Conservation (phyloP, 2,888 invertebrate species). For the Brachyptera risi region DNA sequence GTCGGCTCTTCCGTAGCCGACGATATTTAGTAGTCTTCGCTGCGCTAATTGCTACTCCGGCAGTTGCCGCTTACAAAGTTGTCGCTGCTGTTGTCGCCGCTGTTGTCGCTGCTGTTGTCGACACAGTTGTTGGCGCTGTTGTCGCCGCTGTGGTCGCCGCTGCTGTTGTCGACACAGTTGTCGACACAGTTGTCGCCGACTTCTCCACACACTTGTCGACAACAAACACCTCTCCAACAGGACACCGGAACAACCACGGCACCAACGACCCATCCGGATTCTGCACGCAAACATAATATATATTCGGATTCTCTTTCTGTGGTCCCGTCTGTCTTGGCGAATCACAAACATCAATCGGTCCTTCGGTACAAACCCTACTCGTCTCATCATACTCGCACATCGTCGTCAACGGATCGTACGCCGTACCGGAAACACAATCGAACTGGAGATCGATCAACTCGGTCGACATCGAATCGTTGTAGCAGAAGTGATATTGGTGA, state of each 20-base stretch:
- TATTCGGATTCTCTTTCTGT: neutral
- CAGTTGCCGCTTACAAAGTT: neutral
- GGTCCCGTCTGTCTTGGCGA: neutral
- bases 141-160: neutral
- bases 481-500: slow-evolving; percentile 6
- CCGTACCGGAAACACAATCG: neutral
- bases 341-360: neutral
- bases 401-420: neutral
- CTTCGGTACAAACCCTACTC: neutral
- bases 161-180: neutral
- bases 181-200: neutral
- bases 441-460: neutral
- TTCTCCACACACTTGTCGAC: neutral
- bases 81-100: neutral
- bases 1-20: no score
- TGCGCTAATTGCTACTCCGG: slow-evolving; percentile 33
- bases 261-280: neutral
- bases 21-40: no score
- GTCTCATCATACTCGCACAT: neutral
- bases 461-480: neutral
- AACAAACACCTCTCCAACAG: neutral
- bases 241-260: neutral
- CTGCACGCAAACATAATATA: slow-evolving; percentile 2
- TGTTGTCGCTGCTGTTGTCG: neutral
- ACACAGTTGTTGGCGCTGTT: neutral